Percentiles rank a stretch among this genome's conserved stretches.
Conservation (phyloP, 2,888 invertebrate species). For the Malthinus seriepunctatus region DNA sequence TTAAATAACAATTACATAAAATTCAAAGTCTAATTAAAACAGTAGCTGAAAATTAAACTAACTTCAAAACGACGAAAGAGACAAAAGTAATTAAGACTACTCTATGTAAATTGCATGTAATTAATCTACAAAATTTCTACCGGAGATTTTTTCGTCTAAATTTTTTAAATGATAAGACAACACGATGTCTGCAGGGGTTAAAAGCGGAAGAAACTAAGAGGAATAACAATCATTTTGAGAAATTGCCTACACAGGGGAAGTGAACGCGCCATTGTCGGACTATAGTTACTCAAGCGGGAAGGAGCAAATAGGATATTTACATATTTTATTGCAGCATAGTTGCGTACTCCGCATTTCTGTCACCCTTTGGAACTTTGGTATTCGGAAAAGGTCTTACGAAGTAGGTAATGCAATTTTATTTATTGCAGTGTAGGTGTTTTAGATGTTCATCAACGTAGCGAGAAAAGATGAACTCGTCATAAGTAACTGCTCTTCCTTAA, state of each 20-base stretch:
- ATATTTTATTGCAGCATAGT: slow-evolving; percentile 47
- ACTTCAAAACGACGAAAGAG: slow-evolving; percentile 20
- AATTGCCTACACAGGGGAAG: slow-evolving; percentile 38
- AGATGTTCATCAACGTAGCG: not conserved
- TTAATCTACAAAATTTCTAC: slow-evolving; percentile 40
- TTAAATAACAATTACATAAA: slow-evolving; percentile 12
- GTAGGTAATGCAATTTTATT: slow-evolving; percentile 43
- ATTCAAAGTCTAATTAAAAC: slow-evolving; percentile 24
- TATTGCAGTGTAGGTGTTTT: slow-evolving; percentile 27
- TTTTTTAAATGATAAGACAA: slow-evolving; percentile 34
- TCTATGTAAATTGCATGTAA: slow-evolving; percentile 45
- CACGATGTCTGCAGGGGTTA: slow-evolving; percentile 38
- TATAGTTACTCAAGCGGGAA: slow-evolving; percentile 41
- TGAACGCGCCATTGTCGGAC: slow-evolving; percentile 37
- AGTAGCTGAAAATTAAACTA: slow-evolving; percentile 23
- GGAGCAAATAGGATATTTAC: slow-evolving; percentile 48
- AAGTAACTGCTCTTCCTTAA: too few relatives aligned
- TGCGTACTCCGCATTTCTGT: slow-evolving; percentile 38
- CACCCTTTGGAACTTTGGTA: slow-evolving; percentile 37
- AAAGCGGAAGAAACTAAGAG: slow-evolving; percentile 36
- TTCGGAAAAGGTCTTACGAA: slow-evolving; percentile 37
- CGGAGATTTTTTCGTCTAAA: slow-evolving; percentile 34
- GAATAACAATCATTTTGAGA: slow-evolving; percentile 37
- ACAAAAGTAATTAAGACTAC: slow-evolving; percentile 41
- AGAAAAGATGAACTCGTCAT: not conserved